Conservation (phyloP, 2,888 invertebrate genomes). For the Macaria notata region DNA sequence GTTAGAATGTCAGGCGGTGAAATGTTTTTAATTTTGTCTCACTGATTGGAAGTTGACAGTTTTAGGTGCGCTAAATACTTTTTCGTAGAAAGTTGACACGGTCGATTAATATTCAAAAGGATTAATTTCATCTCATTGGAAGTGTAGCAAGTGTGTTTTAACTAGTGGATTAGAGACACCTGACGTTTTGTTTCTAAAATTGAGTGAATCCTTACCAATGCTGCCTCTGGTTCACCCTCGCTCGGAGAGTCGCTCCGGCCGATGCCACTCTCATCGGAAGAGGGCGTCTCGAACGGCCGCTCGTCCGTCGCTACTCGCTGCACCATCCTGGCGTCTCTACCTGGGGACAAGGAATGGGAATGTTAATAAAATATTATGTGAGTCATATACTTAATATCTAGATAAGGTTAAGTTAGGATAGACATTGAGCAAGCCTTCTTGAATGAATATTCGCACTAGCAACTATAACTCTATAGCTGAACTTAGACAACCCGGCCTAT, state of each 20-base stretch:
- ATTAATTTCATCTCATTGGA: too few relatives aligned
- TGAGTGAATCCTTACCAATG: slow-evolving; percentile 54
- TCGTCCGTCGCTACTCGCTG: slow-evolving; percentile 70
- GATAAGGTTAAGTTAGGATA: too few relatives aligned
- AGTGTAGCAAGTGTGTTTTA: too few relatives aligned
- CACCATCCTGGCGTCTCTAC: slow-evolving; percentile 55
- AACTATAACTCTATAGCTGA: too few relatives aligned
- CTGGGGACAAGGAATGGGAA: slow-evolving; percentile 40
- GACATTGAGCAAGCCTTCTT: too few relatives aligned
- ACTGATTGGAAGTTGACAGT: slow-evolving; percentile 31
- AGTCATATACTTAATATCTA: too few relatives aligned
- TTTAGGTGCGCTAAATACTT: slow-evolving; percentile 24
- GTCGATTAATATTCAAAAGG: too few relatives aligned
- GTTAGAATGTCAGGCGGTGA: slow-evolving; percentile 20
- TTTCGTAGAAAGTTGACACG: slow-evolving; percentile 16
- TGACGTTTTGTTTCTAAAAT: too few relatives aligned
- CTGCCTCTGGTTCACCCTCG: slow-evolving; percentile 71
- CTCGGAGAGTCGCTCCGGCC: slow-evolving; percentile 70
- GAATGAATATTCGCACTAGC: too few relatives aligned
- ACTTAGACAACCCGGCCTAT: too few relatives aligned
- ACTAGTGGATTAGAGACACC: too few relatives aligned
- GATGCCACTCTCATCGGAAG: slow-evolving; percentile 73
- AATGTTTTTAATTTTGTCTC: slow-evolving; percentile 20
- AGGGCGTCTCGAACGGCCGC: slow-evolving; percentile 71
- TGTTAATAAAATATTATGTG: too few relatives aligned